A percentile compares a stretch with the other conserved stretches of the same genome.
Conservation (phyloP, 2,113 vertebrate species). For the Aldabrachelys gigantea region DNA sequence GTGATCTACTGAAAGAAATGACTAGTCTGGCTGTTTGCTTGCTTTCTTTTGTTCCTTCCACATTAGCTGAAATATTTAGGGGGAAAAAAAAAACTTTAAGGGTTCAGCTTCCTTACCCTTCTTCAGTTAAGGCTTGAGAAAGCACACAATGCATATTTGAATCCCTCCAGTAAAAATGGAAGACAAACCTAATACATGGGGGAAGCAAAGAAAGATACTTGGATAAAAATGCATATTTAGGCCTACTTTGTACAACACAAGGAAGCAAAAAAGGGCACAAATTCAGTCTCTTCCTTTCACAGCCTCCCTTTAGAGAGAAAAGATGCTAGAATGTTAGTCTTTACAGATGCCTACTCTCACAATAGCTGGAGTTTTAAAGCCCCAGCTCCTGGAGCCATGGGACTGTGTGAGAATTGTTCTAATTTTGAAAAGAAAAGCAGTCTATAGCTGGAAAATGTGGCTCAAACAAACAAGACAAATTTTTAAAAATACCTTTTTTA, state of each 20-base stretch:
- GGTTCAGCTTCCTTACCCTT: slow-evolving; percentile 4
- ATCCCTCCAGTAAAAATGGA: slow-evolving; percentile 31
- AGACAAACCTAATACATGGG: not conserved
- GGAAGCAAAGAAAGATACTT: slow-evolving; percentile 44
- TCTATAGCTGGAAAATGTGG: not conserved
- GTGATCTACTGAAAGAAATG: not conserved
- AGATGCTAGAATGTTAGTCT: not conserved
- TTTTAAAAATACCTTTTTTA: not conserved
- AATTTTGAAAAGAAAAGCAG: not conserved
- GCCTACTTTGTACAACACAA: slow-evolving; percentile 45
- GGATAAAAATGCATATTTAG: slow-evolving; percentile 25
- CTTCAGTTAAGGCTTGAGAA: not conserved
- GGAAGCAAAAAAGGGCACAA: not conserved
- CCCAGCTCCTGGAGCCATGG: not conserved
- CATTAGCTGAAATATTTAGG: not conserved
- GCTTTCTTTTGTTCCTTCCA: slow-evolving; percentile 11
- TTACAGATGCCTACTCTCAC: not conserved
- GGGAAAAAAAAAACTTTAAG: not conserved
- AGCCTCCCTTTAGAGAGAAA: not conserved
- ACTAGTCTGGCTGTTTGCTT: not conserved
- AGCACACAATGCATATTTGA: not conserved
- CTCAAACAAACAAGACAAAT: not conserved
- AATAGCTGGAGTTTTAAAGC: not conserved
- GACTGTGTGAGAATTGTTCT: not conserved
- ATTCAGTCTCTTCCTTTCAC: not conserved